Conservation (phyloP, 2,113 vertebrate genomes). For the Triplophysa siluroides region DNA sequence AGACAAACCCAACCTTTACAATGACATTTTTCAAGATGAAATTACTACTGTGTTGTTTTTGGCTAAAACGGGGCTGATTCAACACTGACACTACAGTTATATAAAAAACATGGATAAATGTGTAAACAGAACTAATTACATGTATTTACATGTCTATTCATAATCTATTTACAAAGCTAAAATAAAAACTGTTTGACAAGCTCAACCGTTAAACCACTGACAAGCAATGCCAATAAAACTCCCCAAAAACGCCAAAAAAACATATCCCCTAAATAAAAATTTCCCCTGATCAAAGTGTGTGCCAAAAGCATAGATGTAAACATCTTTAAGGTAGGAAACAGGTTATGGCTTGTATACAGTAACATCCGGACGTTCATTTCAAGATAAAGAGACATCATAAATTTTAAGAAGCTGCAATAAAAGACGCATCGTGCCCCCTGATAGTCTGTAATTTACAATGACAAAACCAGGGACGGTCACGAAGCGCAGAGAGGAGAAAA, state of each 20-base stretch:
- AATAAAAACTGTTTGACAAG: too few species aligned
- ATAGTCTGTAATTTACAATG: conserved; percentile 82
- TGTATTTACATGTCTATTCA: neutral
- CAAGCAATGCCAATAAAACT: too few species aligned
- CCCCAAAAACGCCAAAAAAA: neutral
- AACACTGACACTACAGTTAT: too few species aligned
- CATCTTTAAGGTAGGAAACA: conserved; percentile 39
- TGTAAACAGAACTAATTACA: too few species aligned
- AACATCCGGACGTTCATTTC: conserved; percentile 57
- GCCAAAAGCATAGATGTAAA: neutral
- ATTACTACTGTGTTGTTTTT: conserved; percentile 6
- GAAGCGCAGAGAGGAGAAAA: conserved; percentile 19
- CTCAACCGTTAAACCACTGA: too few species aligned
- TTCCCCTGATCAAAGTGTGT: neutral
- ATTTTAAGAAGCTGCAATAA: conserved; percentile 65
- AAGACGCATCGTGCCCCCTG: conserved; percentile 64
- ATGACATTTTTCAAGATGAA: conserved; percentile 26
- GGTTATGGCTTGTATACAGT: conserved; percentile 40
- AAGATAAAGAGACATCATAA: conserved; percentile 62
- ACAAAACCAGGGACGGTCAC: conserved; percentile 68
- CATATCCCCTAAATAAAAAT: neutral
- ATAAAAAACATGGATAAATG: too few species aligned
- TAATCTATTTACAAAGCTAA: neutral
- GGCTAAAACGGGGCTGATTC: neutral
- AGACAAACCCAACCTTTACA: conserved; percentile 20